Percentiles rank a stretch among this genome's conserved stretches.
Evolutionary conservation across 2,797 vertebrate genomes (phyloP).

Genomic region (Takifugu ocellatus): DNA sequence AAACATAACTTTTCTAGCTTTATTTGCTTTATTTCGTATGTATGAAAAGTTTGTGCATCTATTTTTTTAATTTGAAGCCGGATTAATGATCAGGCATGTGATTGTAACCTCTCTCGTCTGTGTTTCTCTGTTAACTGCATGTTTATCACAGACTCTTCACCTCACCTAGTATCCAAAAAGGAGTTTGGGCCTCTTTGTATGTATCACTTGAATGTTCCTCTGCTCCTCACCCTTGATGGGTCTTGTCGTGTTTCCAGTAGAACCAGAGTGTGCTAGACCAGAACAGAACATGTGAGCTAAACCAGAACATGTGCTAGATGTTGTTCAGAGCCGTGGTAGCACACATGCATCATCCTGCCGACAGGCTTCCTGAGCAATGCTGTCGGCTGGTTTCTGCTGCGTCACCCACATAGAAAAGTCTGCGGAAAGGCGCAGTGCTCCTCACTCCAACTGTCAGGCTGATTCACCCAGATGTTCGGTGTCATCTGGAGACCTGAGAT

Average conservation of each 20-base stretch:
- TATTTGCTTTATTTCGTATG: too few species aligned
- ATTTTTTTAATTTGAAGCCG: too few species aligned
- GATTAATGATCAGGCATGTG: too few species aligned
- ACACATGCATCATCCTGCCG: slow-evolving; percentile 46
- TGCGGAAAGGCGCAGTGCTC: slow-evolving; percentile 19
- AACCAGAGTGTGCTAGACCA: slow-evolving; percentile 20
- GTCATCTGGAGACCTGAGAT: slow-evolving; percentile 17
- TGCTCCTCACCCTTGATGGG: slow-evolving; percentile 14
- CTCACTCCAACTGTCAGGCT: not conserved
- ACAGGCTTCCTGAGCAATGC: slow-evolving; percentile 59
- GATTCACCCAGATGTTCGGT: slow-evolving; percentile 4
- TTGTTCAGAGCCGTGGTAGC: slow-evolving; percentile 33
- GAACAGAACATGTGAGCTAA: too few species aligned
- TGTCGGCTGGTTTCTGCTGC: slow-evolving; percentile 52
- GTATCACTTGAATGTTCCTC: slow-evolving; percentile 60
- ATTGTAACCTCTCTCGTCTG: not conserved
- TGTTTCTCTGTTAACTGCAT: slow-evolving; percentile 55
- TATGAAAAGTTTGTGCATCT: too few species aligned
- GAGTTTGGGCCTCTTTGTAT: slow-evolving; percentile 74
- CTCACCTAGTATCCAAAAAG: slow-evolving; percentile 68
- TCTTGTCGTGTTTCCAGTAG: slow-evolving; percentile 48
- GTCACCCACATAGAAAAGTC: slow-evolving; percentile 39
- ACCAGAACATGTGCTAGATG: slow-evolving; percentile 24
- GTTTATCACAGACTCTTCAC: slow-evolving; percentile 66
- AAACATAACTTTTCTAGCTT: too few species aligned